Conservation (phyloP, 2,888 invertebrate genomes). For the Malachius bipustulatus region DNA sequence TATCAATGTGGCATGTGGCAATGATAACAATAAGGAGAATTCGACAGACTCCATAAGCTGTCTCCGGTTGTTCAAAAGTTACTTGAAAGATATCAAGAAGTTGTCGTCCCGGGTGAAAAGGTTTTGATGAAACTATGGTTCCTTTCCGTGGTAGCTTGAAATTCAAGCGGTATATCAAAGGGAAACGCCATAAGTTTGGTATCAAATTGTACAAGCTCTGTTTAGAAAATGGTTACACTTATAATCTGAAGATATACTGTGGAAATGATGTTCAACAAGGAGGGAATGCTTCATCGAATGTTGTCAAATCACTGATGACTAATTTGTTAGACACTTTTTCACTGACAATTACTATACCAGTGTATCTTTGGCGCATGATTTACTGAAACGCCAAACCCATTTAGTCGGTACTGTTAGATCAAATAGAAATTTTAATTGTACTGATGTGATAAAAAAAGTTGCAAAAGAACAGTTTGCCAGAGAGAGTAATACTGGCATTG, state of each 20-base stretch:
- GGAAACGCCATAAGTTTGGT: slow-evolving; percentile 24
- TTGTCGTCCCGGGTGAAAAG: not conserved
- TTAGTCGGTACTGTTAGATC: slow-evolving; percentile 17
- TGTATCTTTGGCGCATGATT: slow-evolving; percentile 12
- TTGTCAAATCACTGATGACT: slow-evolving; percentile 20
- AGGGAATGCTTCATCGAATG: slow-evolving; percentile 9
- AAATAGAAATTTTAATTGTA: slow-evolving; percentile 17
- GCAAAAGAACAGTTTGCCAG: not conserved
- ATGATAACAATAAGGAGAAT: not conserved
- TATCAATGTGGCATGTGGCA: not conserved
- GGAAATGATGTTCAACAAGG: slow-evolving; percentile 8
- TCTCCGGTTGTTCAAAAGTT: not conserved
- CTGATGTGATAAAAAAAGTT: too few relatives aligned
- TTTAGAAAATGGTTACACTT: slow-evolving; percentile 13
- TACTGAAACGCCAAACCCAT: slow-evolving; percentile 14
- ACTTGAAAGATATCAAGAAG: not conserved
- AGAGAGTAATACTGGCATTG: not conserved
- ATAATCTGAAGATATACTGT: slow-evolving; percentile 14
- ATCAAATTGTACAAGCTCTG: slow-evolving; percentile 15
- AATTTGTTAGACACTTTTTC: slow-evolving; percentile 18
- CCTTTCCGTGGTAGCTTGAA: not conserved
- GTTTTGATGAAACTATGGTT: not conserved
- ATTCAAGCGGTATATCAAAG: too few relatives aligned
- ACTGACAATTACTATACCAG: slow-evolving; percentile 23
- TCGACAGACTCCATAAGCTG: not conserved